Evolutionary conservation across 2,113 vertebrate species (phyloP), one percentile per base, ranked within the genome.

Genomic region (Micromys minutus): DNA sequence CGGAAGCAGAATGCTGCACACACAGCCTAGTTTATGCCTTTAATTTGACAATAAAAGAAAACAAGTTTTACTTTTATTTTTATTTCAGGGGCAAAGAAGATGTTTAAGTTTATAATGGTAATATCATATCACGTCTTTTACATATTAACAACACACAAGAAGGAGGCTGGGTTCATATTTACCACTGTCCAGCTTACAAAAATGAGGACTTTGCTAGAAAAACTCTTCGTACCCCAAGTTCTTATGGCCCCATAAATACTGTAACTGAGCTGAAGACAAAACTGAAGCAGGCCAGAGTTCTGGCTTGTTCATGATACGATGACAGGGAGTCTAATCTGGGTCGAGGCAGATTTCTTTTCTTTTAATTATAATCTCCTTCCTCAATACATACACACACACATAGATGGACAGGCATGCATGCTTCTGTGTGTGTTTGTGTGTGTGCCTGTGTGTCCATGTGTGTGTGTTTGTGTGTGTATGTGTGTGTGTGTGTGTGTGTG

Each of bases 21-120:
- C 59, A 47, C 31, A 50, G 91, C 72, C 87, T 93, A 75, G 86
- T 96, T 97, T 96, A 95, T 0, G 1, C 29, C 89, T 95, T 94
- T 96, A 97, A 97, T 97, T 95, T 97, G 96, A 92, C 45, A 94
- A 85, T 90, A 81, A 93, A 95, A 89, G 91, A 93, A 91, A 87
- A 61, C 9, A 87, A 71, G 79, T 59, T 93, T 90, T 63, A 91
- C 61, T 97, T 93, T 93, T 89, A 89, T 80, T 71, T 77, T 92
- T 91, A 93, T 75, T 69, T 84, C 0, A 47, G 67, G 13, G 69
- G 31, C 61, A 76, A 80, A 84, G 93, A 87, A 88, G 55, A 84
- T 16, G 9, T 72, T 84, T 71, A 89, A 77, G n/a, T 24, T 55
- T 3, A 5, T 39, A 36, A 3, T 39, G n/a, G 52, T 92, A 22